Base-by-base conservation (phyloP, 2,113 vertebrate species). In the Ovis aries region DNA sequence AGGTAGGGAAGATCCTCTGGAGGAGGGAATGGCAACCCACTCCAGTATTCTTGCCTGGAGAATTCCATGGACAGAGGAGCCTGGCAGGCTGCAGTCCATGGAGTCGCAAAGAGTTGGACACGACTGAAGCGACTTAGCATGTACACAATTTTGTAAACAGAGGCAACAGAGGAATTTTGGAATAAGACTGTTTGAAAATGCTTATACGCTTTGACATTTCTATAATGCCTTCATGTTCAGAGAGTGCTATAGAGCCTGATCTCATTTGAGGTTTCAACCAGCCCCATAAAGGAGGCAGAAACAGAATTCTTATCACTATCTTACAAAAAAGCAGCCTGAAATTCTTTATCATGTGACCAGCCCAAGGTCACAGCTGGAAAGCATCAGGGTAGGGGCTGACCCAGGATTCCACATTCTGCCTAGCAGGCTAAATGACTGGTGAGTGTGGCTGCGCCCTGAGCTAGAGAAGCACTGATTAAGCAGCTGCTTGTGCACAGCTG, bases 311-410 rank as follows among this genome's bases (percentile, higher is more conserved):
- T n/a, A 87, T 94, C 83, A 78, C 55, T 74, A 27, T 81, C 97
- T 91, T 62, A 93, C 45, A 95, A 89, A 96, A 3, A 60, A 94
- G 85, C 29, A 74, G 83, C 45, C 88, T 23, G 52, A 84, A 86
- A 67, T 52, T 74, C 57, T 80, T 43, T 43, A 59, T 53, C 83
- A 52, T 80, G 77, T 83, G 89, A 97, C 77, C 48, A 78, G 57
- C 36, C 50, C 81, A 93, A 92, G 85, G 82, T 94, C 93, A 94
- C 93, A 97, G 94, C 91, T 94, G 96, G 95, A 92, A 95, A 97
- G 45, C 78, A 88, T 97, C 91, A 97, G 96, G 55, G 77, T 52
- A 88, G 60, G 36, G n/a, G 29, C 3, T 91, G 91, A 91, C 57
- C 31, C 82, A 89, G 80, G 90, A 84, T 77, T 96, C 53, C 88